Base-by-base conservation (phyloP, 1,140 invertebrate species). In the Delia radicum region DNA sequence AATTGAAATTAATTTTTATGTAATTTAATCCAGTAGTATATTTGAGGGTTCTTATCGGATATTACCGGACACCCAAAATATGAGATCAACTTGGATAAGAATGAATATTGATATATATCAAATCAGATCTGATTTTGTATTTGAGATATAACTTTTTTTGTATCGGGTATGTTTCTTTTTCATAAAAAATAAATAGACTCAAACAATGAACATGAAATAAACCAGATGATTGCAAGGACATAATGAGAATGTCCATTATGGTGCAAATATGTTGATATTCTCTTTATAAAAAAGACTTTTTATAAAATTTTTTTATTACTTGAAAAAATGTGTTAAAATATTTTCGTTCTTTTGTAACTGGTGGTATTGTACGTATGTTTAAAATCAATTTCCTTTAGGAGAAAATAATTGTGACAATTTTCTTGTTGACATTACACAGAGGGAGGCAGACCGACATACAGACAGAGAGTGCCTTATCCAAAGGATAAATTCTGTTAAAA, bases 311-410 rank as follows among this genome's bases (percentile, higher is more conserved):
- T 10, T 37, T 55, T 55, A 18, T 55, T 55, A 21, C n/a, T 21
- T 15, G n/a, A 18, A 55, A n/a, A 55, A 55, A 55, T 10, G 48
- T 55, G 21, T 55, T 55, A 55, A 55, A 55, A 21, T 55, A 55
- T 55, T 55, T n/a, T 13, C 10, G 3, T 42, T 15, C 37, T 42
- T 3, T n/a, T n/a, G n/a, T n/a, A n/a, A n/a, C 10, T 2, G 3
- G 2, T 55, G 18, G 18, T 8, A 55, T 21, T 24, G 46, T 55
- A 21, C 15, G 48, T 21, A 55, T 24, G 48, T 55, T 55, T 21
- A 55, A 55, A 55, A 55, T 55, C 48, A 55, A 55, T 55, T 55
- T 55, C 48, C 48, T 55, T n/a, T 55, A n/a, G 48, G 48, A 55
- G n/a, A 21, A 55, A 55, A n/a, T n/a, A n/a, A 55, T 55, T 55